Evolutionary conservation across 1,140 invertebrate species (phyloP).

Genomic region (Orchesella cincta): DNA sequence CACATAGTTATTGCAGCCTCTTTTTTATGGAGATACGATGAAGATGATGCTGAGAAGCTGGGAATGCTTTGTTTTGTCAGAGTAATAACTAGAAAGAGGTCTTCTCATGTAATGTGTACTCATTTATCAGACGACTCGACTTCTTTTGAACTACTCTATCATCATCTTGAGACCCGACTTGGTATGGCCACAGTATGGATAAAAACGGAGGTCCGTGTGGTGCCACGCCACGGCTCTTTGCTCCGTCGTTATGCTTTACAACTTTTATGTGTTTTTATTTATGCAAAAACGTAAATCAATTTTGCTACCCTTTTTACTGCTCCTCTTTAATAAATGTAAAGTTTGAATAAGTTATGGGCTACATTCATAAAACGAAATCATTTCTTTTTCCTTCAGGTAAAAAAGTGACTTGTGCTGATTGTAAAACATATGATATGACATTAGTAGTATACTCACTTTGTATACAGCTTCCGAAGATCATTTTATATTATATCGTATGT

Average conservation of each 20-base stretch:
- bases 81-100: neutral
- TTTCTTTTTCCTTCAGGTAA: constrained; percentile 14
- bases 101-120: constrained; percentile 17
- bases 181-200: neutral
- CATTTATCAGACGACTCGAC: constrained; percentile 24
- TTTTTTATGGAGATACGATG: too few relatives aligned
- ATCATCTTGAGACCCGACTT: constrained; percentile 15
- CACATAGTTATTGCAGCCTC: too few relatives aligned
- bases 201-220: neutral
- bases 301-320: neutral
- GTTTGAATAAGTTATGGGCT: neutral
- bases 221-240: neutral
- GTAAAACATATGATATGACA: neutral
- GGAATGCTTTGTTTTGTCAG: constrained; percentile 23
- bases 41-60: neutral
- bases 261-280: neutral
- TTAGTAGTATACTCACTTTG: neutral
- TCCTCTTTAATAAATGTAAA: too few relatives aligned
- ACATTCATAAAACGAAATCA: neutral
- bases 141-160: constrained; percentile 26
- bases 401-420: too few relatives aligned
- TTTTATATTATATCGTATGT: neutral
- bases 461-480: constrained; percentile 1
- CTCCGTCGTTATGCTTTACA: neutral
- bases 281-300: constrained; percentile 29